These are phyloP conservation scores for Chrysemys picta DNA, from an alignment of 2,113 vertebrate species.

Conservation along the genomic window DNA sequence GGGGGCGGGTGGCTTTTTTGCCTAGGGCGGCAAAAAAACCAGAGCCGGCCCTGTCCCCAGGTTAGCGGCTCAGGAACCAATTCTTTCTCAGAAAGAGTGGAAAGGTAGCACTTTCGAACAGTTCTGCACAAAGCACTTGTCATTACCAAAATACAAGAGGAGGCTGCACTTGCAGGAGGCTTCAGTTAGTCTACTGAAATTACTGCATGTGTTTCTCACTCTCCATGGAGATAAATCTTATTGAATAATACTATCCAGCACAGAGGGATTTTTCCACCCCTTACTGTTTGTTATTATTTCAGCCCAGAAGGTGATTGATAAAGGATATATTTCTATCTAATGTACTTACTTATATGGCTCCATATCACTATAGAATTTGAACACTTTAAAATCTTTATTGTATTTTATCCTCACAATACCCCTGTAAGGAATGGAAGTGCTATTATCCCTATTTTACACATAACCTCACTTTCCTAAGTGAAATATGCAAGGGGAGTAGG, in stretches of 20 bases:
- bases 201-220: background rate
- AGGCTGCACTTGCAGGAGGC: background rate
- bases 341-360: background rate
- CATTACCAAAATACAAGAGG: background rate
- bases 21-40: too few relatives aligned
- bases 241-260: background rate
- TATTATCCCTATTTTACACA: background rate
- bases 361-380: background rate
- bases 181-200: background rate
- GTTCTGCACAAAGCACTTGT: background rate
- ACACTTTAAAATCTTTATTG: background rate
- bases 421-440: background rate
- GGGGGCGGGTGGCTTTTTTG: too few relatives aligned
- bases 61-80: background rate
- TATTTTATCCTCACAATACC: background rate
- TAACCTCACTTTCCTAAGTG: background rate
- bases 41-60: too few relatives aligned
- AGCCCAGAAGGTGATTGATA: background rate
- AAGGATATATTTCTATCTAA: background rate
- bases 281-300: background rate
- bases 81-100: background rate
- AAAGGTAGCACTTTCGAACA: background rate
- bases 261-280: background rate
- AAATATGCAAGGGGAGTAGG: background rate
- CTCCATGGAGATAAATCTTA: background rate